Evolutionary conservation across 2,113 vertebrate species (phyloP).

Genomic region (Neotoma lepida): DNA sequence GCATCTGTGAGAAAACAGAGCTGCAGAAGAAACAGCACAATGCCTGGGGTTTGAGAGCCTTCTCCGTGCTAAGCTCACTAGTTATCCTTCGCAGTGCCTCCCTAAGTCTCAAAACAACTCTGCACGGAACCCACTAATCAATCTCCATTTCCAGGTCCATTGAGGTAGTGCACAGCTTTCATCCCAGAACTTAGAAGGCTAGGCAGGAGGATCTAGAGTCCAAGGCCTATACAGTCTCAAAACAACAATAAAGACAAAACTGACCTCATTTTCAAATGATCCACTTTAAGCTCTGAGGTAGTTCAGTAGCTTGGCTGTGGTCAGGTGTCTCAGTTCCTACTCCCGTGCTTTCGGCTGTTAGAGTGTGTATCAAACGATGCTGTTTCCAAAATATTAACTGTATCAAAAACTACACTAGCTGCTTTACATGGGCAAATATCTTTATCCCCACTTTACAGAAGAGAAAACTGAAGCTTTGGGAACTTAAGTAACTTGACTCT

Average conservation of each 20-base stretch:
- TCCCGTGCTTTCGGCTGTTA: not conserved
- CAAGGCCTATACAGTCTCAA: not conserved
- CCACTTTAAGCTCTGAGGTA: not conserved
- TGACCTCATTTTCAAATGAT: constrained; percentile 6
- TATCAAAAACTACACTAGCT: constrained; percentile 18
- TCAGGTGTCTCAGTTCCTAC: not conserved
- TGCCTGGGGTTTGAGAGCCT: not conserved
- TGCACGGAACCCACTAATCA: not conserved
- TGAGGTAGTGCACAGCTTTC: not conserved
- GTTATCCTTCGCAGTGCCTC: not conserved
- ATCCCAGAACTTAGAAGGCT: not conserved
- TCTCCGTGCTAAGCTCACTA: not conserved
- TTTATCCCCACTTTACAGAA: constrained; percentile 7
- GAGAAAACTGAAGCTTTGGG: constrained; percentile 39
- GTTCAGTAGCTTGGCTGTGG: not conserved
- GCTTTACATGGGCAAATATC: not conserved
- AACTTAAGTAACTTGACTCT: not conserved
- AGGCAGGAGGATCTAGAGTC: not conserved
- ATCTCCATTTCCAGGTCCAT: not conserved
- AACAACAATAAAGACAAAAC: not conserved
- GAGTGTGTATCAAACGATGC: not conserved
- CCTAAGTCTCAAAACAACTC: constrained; percentile 41
- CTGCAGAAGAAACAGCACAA: not conserved
- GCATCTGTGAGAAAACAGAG: constrained; percentile 19
- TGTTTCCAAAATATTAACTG: not conserved